phyloP scores from a whole-genome alignment of 2,888 invertebrate species.

The Neuroscelio doddi region DNA sequence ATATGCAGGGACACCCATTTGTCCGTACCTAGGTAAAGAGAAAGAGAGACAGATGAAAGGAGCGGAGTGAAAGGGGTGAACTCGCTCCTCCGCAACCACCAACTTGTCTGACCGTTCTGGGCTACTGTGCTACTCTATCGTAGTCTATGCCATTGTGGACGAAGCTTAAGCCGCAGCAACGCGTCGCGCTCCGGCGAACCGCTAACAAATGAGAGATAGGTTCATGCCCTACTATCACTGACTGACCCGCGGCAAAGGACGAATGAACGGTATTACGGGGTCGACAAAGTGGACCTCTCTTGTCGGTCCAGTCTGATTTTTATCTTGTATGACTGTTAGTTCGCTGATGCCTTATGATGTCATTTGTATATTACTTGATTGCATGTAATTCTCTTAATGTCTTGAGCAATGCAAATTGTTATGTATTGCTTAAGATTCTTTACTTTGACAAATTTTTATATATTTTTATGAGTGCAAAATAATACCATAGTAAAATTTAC shows the following conservation, averaged over 20 bases:
- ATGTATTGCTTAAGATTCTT: too few species aligned
- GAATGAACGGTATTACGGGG: not conserved
- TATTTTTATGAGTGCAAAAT: too few species aligned
- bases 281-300: constrained; percentile 1
- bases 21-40: constrained; percentile 62
- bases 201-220: constrained; percentile 57
- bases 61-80: constrained; percentile 41
- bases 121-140: constrained; percentile 52
- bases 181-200: constrained; percentile 56
- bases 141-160: constrained; percentile 46
- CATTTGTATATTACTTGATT: too few species aligned
- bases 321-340: not conserved
- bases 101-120: constrained; percentile 47
- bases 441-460: too few species aligned
- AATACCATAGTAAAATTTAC: too few species aligned
- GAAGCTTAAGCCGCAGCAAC: constrained; percentile 17
- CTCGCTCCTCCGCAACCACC: constrained; percentile 36
- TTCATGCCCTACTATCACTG: constrained; percentile 8
- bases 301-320: not conserved
- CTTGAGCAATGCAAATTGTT: too few species aligned
- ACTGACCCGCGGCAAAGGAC: constrained; percentile 4
- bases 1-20: constrained; percentile 73
- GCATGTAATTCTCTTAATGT: too few species aligned
- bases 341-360: too few species aligned
- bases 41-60: constrained; percentile 37